These are phyloP conservation scores for Neodontobutis hainanensis DNA, from an alignment of 2,113 vertebrate species.

Conservation along the genomic window DNA sequence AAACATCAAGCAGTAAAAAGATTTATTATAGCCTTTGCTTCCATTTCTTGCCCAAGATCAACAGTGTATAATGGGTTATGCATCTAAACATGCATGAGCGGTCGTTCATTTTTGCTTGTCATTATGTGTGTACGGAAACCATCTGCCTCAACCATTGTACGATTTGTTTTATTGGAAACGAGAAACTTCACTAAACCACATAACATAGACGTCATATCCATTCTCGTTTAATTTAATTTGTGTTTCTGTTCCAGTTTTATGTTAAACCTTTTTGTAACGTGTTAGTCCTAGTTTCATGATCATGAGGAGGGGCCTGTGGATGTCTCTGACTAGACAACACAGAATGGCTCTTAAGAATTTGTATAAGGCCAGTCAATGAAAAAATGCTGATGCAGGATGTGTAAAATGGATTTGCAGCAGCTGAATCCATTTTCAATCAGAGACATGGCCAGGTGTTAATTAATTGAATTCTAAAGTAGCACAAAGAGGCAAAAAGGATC, in stretches of 20 bases:
- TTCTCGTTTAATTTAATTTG: too few species aligned
- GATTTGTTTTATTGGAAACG: too few species aligned
- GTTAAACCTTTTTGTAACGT: not conserved
- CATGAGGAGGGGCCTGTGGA: not conserved
- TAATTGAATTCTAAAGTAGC: not conserved
- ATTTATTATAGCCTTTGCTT: conserved; percentile 33
- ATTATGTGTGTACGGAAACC: not conserved
- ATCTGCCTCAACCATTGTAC: not conserved
- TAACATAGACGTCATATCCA: too few species aligned
- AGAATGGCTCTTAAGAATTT: not conserved
- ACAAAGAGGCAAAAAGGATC: not conserved
- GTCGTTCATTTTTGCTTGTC: conserved; percentile 9
- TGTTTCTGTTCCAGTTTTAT: too few species aligned
- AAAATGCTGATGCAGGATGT: not conserved
- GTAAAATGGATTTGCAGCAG: not conserved
- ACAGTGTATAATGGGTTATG: conserved; percentile 3
- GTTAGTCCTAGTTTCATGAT: not conserved
- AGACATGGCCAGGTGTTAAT: not conserved
- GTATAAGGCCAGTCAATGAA: not conserved
- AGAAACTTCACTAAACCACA: too few species aligned
- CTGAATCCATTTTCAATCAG: conserved; percentile 3
- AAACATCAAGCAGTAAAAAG: conserved; percentile 10
- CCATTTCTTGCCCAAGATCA: conserved; percentile 20
- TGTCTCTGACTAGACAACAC: not conserved
- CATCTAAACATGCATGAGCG: conserved; percentile 2